Evolutionary conservation across 2,113 vertebrate species (phyloP), one percentile per base, ranked within the genome.

Genomic region (Benitochromis conjunctus): DNA sequence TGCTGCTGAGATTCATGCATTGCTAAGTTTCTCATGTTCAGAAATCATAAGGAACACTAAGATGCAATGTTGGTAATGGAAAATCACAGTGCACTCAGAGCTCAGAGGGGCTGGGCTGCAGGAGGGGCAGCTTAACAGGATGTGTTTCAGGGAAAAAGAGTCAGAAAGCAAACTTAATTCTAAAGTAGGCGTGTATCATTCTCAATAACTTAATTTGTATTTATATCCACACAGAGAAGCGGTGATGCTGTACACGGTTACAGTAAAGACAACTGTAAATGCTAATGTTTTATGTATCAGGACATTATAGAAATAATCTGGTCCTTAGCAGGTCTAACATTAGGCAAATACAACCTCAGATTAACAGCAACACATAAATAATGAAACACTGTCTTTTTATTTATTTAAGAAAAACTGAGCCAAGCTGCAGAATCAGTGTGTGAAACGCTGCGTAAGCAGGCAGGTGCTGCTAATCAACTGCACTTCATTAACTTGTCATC

Each of bases 21-120:
- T 21, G 60, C 38, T 57, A 31, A 38, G 19, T 34, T 76, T 81
- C 18, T 78, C 34, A 84, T 64, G 62, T 87, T 12, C 87, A 80
- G 66, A 79, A 80, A 81, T 86, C 43, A 62, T 34, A 64, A 79
- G 24, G 74, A 19, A 43, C 26, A 29, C 69, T 71, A 10, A 80
- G 48, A 83, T 80, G 62, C 34, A 36, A 84, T 69, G 74, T 62
- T 41, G n/a, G 84, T 84, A 82, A 80, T 91, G 89, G 91, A 93
- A 92, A 93, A 81, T 94, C 88, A 81, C 55, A 21, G 54, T 86
- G 81, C 87, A 24, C 88, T 80, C 43, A 8, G 74, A 78, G 57
- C 21, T 84, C 3, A 6, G 34, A 85, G 84, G 29, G 57, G 78
- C 54, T 54, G 48, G 82, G 36, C 56, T 57, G 48, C 48, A 62